phyloP scores from a whole-genome alignment of 1,140 invertebrate genomes.

The Bombyx mori region ASM3026992v2 NC_085131.1:1468501-1469000 shows the following conservation, averaged over 20 bases:
- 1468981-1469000: too few relatives aligned
- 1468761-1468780: slow-evolving; percentile 67
- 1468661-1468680: slow-evolving; percentile 64
- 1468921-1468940: slow-evolving; percentile 21
- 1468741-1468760: slow-evolving; percentile 46
- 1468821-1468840: slow-evolving; percentile 39
- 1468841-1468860: slow-evolving; percentile 59
- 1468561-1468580: slow-evolving; percentile 10
- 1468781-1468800: slow-evolving; percentile 41
- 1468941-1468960: too few relatives aligned
- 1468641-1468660: slow-evolving; percentile 66
- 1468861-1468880: slow-evolving; percentile 64
- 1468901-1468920: slow-evolving; percentile 63
- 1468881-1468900: slow-evolving; percentile 55
- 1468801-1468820: too few relatives aligned
- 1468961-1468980: too few relatives aligned
- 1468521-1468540: slow-evolving; percentile 11
- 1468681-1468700: slow-evolving; percentile 41
- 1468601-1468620: slow-evolving; percentile 43
- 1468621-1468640: slow-evolving; percentile 57
- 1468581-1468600: slow-evolving; percentile 26
- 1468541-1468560: slow-evolving; percentile 4
- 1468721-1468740: slow-evolving; percentile 57
- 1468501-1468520: slow-evolving; percentile 16
- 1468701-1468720: slow-evolving; percentile 48